These are phyloP conservation scores for Desmodus rotundus DNA, from an alignment of 2,113 vertebrate species.

Conservation along the genomic window DNA sequence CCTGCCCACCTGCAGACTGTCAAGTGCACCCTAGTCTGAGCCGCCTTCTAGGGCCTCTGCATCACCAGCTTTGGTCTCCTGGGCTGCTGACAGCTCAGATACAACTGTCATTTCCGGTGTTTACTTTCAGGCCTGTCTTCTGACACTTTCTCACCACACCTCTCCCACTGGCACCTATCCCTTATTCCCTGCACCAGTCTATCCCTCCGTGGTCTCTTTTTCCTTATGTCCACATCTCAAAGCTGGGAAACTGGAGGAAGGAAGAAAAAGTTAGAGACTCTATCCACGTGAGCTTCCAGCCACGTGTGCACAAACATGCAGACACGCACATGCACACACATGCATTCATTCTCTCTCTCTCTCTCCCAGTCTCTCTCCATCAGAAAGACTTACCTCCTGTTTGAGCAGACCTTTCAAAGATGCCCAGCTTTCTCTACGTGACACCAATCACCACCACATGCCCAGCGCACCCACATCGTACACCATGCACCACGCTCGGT, in stretches of 20 bases:
- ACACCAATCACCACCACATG: neutral
- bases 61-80: neutral
- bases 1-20: neutral
- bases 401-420: constrained; percentile 72
- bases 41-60: neutral
- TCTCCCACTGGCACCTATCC: neutral
- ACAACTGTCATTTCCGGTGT: neutral
- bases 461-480: neutral
- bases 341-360: neutral
- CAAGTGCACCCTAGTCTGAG: no score
- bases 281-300: neutral
- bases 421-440: constrained; percentile 51
- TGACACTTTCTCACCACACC: constrained; percentile 15
- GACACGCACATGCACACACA: fast-evolving
- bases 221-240: neutral
- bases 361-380: neutral
- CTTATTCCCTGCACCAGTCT: neutral
- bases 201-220: neutral
- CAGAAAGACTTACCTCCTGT: constrained; percentile 65
- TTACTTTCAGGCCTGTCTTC: constrained; percentile 55
- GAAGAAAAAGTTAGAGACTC: neutral
- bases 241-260: neutral
- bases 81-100: neutral
- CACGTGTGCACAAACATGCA: neutral
- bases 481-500: fast-evolving